phyloP scores from a whole-genome alignment of 1,140 invertebrate genomes.

The Drosophila lowei region DNA sequence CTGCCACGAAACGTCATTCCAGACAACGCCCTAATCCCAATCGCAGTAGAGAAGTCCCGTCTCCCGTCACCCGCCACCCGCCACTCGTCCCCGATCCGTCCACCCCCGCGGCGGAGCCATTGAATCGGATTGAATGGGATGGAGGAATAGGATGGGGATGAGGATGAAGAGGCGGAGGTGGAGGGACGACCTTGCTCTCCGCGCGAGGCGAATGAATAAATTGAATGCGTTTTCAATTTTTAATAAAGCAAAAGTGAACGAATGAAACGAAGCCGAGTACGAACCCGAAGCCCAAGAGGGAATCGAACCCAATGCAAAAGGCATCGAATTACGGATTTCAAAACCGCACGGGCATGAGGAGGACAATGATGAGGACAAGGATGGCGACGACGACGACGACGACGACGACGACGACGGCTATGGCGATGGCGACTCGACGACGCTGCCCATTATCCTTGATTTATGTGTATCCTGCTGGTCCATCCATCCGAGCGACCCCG shows the following conservation, averaged over 20 bases:
- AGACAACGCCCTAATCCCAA: slow-evolving; percentile 74
- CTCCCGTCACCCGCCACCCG: no score
- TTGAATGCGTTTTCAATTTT: slow-evolving; percentile 82
- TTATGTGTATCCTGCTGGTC: slow-evolving; percentile 78
- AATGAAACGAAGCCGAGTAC: slow-evolving; percentile 38
- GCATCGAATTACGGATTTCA: slow-evolving; percentile 77
- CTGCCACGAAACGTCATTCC: slow-evolving; percentile 77
- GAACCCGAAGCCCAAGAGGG: neutral
- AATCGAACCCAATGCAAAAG: slow-evolving; percentile 66
- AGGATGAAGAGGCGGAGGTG: neutral
- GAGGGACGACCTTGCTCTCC: slow-evolving; percentile 64
- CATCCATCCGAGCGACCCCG: slow-evolving; percentile 26
- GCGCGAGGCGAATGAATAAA: slow-evolving; percentile 57
- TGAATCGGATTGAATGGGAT: slow-evolving; percentile 67
- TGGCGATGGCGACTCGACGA: slow-evolving; percentile 61
- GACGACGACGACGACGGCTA: slow-evolving; percentile 32
- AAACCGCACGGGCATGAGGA: slow-evolving; percentile 49
- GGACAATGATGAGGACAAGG: no score
- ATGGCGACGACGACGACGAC: slow-evolving; percentile 38
- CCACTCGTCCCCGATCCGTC: neutral
- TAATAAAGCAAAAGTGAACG: slow-evolving; percentile 71
- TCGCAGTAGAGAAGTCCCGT: slow-evolving; percentile 14
- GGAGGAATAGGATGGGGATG: slow-evolving; percentile 8
- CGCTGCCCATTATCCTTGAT: slow-evolving; percentile 79
- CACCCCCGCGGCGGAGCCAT: slow-evolving; percentile 38